Evolutionary conservation across 1,140 invertebrate genomes (phyloP).

Genomic region (Galendromus occidentalis): DNA sequence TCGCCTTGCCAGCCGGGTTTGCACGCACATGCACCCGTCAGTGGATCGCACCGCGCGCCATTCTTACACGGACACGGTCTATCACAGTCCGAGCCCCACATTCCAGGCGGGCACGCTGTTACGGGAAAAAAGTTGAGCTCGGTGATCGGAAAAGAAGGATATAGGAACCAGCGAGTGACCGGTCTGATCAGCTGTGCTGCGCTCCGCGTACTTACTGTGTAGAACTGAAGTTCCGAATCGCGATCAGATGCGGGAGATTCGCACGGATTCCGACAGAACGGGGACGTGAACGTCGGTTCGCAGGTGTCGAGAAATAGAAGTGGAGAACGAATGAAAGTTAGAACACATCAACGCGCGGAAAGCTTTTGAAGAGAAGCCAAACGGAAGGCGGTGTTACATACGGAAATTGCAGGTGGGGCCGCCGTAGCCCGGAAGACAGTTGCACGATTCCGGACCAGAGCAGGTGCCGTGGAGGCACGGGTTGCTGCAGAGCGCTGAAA

Average conservation of each 20-base stretch:
- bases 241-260: too few species aligned
- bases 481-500: slow-evolving; percentile 46
- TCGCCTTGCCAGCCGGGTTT: slow-evolving; percentile 10
- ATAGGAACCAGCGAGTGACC: neutral
- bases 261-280: too few species aligned
- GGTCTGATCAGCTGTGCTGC: neutral
- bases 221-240: too few species aligned
- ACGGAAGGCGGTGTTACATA: slow-evolving; percentile 34
- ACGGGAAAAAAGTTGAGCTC: too few species aligned
- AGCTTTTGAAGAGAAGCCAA: slow-evolving; percentile 13
- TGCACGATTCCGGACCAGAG: slow-evolving; percentile 57
- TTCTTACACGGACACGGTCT: neutral
- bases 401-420: slow-evolving; percentile 66
- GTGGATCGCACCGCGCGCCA: neutral
- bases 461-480: slow-evolving; percentile 64
- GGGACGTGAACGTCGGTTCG: too few species aligned
- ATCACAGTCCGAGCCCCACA: neutral
- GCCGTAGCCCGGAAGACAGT: slow-evolving; percentile 65
- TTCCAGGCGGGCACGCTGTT: neutral
- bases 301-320: too few species aligned
- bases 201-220: neutral
- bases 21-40: slow-evolving; percentile 2
- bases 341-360: too few species aligned
- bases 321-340: too few species aligned
- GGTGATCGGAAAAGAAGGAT: too few species aligned